Evolutionary conservation across 2,888 invertebrate species (phyloP).

Genomic region (Vanessa cardui): DNA sequence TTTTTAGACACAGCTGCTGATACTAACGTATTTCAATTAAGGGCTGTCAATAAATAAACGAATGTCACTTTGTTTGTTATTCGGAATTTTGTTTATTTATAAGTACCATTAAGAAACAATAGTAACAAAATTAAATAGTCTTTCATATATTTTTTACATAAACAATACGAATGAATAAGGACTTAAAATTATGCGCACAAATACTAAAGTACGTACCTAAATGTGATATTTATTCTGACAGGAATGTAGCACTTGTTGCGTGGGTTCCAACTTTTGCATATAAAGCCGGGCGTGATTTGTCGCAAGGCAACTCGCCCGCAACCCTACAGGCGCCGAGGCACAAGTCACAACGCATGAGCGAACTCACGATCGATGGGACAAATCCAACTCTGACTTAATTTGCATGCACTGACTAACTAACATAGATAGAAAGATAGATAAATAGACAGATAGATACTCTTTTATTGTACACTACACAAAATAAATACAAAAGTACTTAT

Average conservation of each 20-base stretch:
- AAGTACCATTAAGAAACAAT: too few species aligned
- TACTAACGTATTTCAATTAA: too few species aligned
- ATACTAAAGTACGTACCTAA: slow-evolving; percentile 4
- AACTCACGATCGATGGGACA: slow-evolving; percentile 29
- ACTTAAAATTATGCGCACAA: too few species aligned
- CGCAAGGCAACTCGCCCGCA: slow-evolving; percentile 9
- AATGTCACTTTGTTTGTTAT: too few species aligned
- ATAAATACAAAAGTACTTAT: not conserved
- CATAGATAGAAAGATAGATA: not conserved
- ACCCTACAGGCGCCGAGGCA: not conserved
- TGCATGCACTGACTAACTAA: slow-evolving; percentile 9
- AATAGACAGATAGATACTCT: not conserved
- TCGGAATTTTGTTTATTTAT: too few species aligned
- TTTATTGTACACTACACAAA: not conserved
- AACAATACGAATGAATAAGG: too few species aligned
- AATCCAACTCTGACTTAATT: slow-evolving; percentile 24
- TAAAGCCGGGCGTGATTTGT: slow-evolving; percentile 34
- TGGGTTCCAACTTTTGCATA: slow-evolving; percentile 26
- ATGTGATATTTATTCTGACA: slow-evolving; percentile 13
- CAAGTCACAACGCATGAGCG: slow-evolving; percentile 29
- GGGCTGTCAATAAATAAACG: too few species aligned
- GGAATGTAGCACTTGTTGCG: slow-evolving; percentile 37
- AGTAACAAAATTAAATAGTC: too few species aligned
- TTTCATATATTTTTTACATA: too few species aligned
- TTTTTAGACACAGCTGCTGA: too few species aligned